Evolutionary conservation across 2,797 vertebrate species (phyloP).

Genomic region (Leucoraja ocellata): DNA sequence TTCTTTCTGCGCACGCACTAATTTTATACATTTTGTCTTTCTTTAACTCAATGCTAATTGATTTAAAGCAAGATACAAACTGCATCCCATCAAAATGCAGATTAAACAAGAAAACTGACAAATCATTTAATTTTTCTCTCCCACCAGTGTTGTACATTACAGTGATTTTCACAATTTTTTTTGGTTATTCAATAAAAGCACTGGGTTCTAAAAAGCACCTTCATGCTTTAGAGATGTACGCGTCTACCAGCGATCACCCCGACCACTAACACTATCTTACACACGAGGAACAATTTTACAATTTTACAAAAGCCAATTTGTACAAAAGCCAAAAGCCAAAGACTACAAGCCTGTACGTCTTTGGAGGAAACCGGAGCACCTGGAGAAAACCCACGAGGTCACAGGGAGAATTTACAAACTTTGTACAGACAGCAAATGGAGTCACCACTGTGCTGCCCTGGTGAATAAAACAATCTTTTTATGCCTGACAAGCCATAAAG

Average conservation of each 20-base stretch:
- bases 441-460: too few species aligned
- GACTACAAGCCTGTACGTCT: too few species aligned
- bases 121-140: neutral
- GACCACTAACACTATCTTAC: too few species aligned
- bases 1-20: neutral
- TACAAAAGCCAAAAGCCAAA: too few species aligned
- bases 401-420: too few species aligned
- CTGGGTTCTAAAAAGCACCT: neutral
- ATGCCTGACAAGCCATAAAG: neutral
- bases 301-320: too few species aligned
- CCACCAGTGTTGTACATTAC: neutral
- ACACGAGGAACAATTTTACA: too few species aligned
- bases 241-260: too few species aligned
- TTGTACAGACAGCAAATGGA: too few species aligned
- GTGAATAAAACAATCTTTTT: neutral
- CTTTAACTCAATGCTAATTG: neutral
- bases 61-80: neutral
- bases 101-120: slow-evolving; percentile 1
- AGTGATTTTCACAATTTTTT: slow-evolving; percentile 24
- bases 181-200: neutral
- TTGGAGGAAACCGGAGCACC: too few species aligned
- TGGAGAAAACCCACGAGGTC: too few species aligned
- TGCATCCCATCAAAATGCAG: neutral
- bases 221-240: too few species aligned
- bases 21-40: neutral